Percentiles rank a stretch among this genome's conserved stretches.
These are phyloP conservation scores for Cygnus olor DNA, from an alignment of 2,797 vertebrate species.

Conservation along the genomic window DNA sequence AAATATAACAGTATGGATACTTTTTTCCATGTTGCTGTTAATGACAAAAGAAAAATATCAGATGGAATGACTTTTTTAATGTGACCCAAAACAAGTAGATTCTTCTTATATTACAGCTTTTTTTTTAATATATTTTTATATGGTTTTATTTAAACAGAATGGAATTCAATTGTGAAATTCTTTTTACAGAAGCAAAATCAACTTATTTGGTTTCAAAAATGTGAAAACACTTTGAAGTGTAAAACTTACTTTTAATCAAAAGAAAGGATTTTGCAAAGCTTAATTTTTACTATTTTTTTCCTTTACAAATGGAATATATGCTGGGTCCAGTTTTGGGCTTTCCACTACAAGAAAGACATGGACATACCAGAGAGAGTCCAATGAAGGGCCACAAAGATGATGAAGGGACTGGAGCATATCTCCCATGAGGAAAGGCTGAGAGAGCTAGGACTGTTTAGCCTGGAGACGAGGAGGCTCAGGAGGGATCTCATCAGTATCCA, in stretches of 20 bases:
- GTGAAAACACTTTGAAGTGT: not conserved
- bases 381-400: not conserved
- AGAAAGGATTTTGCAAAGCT: not conserved
- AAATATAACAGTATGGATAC: not conserved
- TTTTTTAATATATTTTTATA: not conserved
- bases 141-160: not conserved
- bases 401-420: not conserved
- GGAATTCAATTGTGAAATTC: not conserved
- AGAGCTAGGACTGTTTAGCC: not conserved
- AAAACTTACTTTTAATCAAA: not conserved
- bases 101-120: not conserved
- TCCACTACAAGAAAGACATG: not conserved
- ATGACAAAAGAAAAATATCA: not conserved
- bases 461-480: not conserved
- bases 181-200: not conserved
- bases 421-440: not conserved
- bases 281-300: not conserved
- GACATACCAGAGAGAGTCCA: not conserved
- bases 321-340: not conserved
- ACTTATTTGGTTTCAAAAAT: not conserved
- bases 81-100: fast-evolving
- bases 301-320: not conserved
- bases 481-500: fast-evolving
- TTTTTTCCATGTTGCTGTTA: not conserved
- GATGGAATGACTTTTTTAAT: not conserved